Percentiles rank a stretch among this genome's conserved stretches.
phyloP scores from a whole-genome alignment of 2,888 invertebrate genomes.

The Ophioninae sp. region DNA sequence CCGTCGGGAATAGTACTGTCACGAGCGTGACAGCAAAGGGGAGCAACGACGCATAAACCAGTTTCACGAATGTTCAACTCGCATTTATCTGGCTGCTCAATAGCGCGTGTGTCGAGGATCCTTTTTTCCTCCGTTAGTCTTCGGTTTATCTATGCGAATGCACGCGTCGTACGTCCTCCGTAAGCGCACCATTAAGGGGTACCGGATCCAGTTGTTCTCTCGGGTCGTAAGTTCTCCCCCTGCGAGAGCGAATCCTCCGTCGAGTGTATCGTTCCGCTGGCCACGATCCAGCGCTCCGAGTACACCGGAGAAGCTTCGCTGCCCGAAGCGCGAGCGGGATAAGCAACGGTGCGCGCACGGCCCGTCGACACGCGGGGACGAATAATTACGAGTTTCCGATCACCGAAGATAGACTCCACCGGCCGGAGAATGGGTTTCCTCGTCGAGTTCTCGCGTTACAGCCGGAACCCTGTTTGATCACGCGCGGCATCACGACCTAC shows the following conservation, averaged over 20 bases:
- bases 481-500: slow-evolving; percentile 10
- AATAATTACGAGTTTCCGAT: slow-evolving; percentile 52
- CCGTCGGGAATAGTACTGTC: slow-evolving; percentile 11
- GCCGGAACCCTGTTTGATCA: slow-evolving; percentile 31
- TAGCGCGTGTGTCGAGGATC: slow-evolving; percentile 65
- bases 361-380: slow-evolving; percentile 31
- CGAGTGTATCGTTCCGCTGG: slow-evolving; percentile 10
- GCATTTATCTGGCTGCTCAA: slow-evolving; percentile 74
- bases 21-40: slow-evolving; percentile 66
- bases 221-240: slow-evolving; percentile 25
- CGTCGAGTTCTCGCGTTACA: slow-evolving; percentile 10
- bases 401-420: slow-evolving; percentile 39
- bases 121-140: slow-evolving; percentile 20
- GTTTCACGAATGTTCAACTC: slow-evolving; percentile 79
- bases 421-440: slow-evolving; percentile 8
- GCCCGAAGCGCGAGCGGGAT: slow-evolving; percentile 37
- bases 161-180: slow-evolving; percentile 38
- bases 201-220: slow-evolving; percentile 46
- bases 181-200: slow-evolving; percentile 75
- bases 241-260: slow-evolving; percentile 36
- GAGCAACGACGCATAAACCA: slow-evolving; percentile 78
- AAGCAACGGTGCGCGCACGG: slow-evolving; percentile 21
- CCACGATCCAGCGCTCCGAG: slow-evolving; percentile 40
- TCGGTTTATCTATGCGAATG: slow-evolving; percentile 40
- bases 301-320: slow-evolving; percentile 32